Evolutionary conservation across 1,140 invertebrate genomes (phyloP), one percentile per base, ranked within the genome.

Genomic region (Sogatella furcifera): DNA sequence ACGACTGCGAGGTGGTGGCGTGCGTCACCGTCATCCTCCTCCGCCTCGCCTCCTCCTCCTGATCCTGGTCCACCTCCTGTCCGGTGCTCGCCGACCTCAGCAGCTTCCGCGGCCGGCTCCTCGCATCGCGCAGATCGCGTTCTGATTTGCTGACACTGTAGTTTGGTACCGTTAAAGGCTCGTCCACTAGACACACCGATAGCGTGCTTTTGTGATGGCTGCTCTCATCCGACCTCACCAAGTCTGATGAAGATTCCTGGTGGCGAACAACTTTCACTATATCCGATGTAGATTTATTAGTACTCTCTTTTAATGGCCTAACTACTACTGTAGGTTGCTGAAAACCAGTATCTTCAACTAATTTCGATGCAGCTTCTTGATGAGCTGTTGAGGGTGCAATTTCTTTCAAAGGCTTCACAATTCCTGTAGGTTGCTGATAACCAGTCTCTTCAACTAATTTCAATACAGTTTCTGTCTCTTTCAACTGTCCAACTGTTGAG

Each of bases 11-110:
- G 38, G 44, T 21, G 11, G 55, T 54, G 13, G 55, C 41, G 15
- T 75, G 72, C 5, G 74, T 78, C 22, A 78, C 74, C 52, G 76
- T 78, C 76, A 78, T 78, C 55, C 62, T 49, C 11, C 10, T 14
- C 44, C n/a, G n/a, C n/a, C n/a, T n/a, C n/a, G n/a, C n/a, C n/a
- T 38, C 42, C 24, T 28, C 24, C 24, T 28, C 2, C 2, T 28
- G 24, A 28, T 28, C 24, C 17, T 41, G 11, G 14, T 63, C 61
- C 1, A 58, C 58, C 46, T 63, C 57, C 21, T 60, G 59, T 21
- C 59, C 59, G 22, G 59, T 60, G 22, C 59, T 60, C 1, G 59
- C 59, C 44, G 59, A 60, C 10, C 59, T 24, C 5, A 60, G 52
- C 19, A 60, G 52, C 24, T 55, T 38, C 13, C 59, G 38, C 15